A percentile compares a stretch with the other conserved stretches of the same genome.
Evolutionary conservation across 2,797 vertebrate genomes (phyloP).

Genomic region (Pseudochirops corinnae): DNA sequence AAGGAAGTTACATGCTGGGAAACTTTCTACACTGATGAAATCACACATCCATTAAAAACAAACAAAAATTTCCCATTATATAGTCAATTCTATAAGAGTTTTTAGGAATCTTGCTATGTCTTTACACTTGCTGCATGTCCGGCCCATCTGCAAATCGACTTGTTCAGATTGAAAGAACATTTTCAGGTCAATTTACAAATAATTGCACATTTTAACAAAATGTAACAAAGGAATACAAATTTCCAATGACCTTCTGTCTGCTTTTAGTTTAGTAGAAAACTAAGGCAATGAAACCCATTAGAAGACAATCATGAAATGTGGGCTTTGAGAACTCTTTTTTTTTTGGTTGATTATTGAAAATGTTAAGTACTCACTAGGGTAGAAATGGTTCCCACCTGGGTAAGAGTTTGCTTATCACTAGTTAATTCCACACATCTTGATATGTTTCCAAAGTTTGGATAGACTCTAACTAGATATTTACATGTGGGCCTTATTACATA

Average conservation of each 20-base stretch:
- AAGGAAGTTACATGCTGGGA: background rate
- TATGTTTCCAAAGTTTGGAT: background rate
- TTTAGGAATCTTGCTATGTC: background rate
- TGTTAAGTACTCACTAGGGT: background rate
- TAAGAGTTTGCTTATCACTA: background rate
- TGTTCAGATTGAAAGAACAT: background rate
- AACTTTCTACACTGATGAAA: background rate
- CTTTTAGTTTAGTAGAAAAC: background rate
- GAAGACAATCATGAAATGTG: background rate
- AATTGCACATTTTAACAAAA: background rate
- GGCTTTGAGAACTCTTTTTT: background rate
- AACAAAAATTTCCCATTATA: background rate
- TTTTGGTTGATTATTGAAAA: background rate
- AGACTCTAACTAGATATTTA: background rate
- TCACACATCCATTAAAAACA: background rate
- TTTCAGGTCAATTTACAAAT: background rate
- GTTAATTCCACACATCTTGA: background rate
- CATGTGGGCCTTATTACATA: background rate
- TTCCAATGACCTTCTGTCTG: background rate
- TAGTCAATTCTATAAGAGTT: background rate
- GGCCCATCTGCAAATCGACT: background rate
- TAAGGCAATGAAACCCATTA: background rate
- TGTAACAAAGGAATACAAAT: background rate
- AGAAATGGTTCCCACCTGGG: background rate
- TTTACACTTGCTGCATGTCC: background rate